Base-by-base conservation (phyloP, 2,888 invertebrate genomes). In the Spilosoma lubricipeda region DNA sequence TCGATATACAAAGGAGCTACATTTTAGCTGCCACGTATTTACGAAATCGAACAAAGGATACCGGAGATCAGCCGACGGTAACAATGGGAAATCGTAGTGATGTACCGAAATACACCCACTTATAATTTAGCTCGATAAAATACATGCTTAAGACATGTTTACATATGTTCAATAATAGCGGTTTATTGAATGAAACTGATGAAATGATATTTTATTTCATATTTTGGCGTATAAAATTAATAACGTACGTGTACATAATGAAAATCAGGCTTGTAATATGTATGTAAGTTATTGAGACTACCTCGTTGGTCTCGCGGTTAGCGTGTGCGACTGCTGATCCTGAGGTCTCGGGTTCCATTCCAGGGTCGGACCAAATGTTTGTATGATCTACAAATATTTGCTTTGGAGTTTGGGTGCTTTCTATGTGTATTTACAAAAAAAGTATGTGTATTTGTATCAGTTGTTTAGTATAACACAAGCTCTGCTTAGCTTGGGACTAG, bases 41-140 rank as follows among this genome's bases (percentile, higher is more conserved):
- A 75, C 70, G 66, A 74, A 77, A 77, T 83, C 67, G 83, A 83
- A 83, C 79, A 78, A 81, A 83, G 81, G 77, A 85, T 81, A 77
- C 75, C 30, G 67, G 63, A 74, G 83, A 83, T 83, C 83, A 83
- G 83, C 72, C 85, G 69, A 74, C 70, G 79, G 81, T 81, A 83
- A 85, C 79, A 81, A 81, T 79, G 81, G 77, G 78, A 75, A 79
- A 79, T 83, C 85, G 81, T 78, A 78, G 85, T 85, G 83, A 85
- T 81, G 74, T 85, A 79, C 73, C 70, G 75, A 70, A 83, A 83
- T 36, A 80, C 73, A 67, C 59, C 45, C 56, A 73, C 56, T 72
- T 74, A 75, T 52, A 70, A 77, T 42, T 30, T 13, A 56, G 20
- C 15, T 66, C 33, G 63, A 73, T 73, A 74, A 75, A 74, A 66